Percentiles rank a stretch among this genome's conserved stretches.
phyloP scores from a whole-genome alignment of 2,888 invertebrate genomes.

The Amitus sp. region DNA sequence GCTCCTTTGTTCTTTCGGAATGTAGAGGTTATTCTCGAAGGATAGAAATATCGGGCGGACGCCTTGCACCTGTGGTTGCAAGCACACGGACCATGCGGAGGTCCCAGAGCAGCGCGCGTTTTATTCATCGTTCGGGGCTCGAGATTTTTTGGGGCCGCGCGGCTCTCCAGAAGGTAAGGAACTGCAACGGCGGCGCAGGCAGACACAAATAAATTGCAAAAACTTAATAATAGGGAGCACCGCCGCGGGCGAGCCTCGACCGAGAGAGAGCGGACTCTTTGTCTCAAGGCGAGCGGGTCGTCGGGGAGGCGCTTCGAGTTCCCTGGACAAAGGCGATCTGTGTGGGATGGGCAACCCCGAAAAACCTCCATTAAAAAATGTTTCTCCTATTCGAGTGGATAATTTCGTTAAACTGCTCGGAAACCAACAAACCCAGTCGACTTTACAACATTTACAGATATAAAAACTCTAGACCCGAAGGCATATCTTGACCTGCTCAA shows the following conservation, averaged over 20 bases:
- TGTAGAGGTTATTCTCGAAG: constrained; percentile 5
- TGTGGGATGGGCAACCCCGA: constrained; percentile 24
- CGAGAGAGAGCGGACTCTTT: constrained; percentile 51
- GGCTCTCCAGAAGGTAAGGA: constrained; percentile 39
- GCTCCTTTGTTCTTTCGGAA: too few relatives aligned
- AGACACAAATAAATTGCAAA: constrained; percentile 66
- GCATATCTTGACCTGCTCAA: neutral
- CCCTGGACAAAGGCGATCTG: constrained; percentile 47
- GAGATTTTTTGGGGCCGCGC: constrained; percentile 34
- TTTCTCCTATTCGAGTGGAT: constrained; percentile 42
- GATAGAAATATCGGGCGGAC: neutral
- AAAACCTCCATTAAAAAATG: constrained; percentile 17
- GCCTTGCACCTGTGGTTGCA: constrained; percentile 14
- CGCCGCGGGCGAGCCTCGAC: constrained; percentile 42
- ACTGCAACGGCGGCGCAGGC: constrained; percentile 39
- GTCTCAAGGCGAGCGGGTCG: constrained; percentile 62
- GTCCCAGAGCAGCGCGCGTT: constrained; percentile 6
- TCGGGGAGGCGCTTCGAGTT: constrained; percentile 53
- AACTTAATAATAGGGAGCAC: constrained; percentile 64
- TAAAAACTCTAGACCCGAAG: neutral
- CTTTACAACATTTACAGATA: neutral
- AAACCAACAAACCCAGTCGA: too few relatives aligned
- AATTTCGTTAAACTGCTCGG: constrained; percentile 38
- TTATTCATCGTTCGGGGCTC: constrained; percentile 8
- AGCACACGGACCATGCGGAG: constrained; percentile 11